These are phyloP conservation scores for Trachurus trachurus DNA, from an alignment of 2,797 vertebrate genomes.

Conservation along the genomic window DNA sequence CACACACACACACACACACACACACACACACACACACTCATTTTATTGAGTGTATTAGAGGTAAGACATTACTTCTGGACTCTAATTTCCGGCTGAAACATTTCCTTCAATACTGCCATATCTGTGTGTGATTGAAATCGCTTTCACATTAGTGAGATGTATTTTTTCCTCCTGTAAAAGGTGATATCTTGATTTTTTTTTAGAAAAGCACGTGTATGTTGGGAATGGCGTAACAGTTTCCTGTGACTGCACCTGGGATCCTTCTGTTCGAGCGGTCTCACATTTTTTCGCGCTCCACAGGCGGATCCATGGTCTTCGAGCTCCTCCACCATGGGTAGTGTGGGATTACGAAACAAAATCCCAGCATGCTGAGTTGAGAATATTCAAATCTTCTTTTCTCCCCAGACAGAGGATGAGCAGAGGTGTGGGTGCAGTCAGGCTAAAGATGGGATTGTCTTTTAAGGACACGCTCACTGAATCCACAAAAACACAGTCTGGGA, in stretches of 20 bases:
- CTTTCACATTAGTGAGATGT: neutral
- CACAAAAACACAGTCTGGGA: conserved; percentile 58
- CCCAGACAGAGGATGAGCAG: conserved; percentile 69
- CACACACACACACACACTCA: neutral
- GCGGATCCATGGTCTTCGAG: conserved; percentile 28
- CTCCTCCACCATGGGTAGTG: conserved; percentile 28
- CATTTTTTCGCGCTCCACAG: conserved; percentile 19
- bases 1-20: conserved; percentile 4
- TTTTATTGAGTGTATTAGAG: conserved; percentile 17
- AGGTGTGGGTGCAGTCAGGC: conserved; percentile 69
- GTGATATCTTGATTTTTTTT: neutral
- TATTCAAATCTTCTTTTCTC: conserved; percentile 73
- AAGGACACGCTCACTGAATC: conserved; percentile 63
- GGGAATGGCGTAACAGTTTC: neutral
- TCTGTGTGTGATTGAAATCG: neutral
- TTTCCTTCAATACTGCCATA: conserved; percentile 4
- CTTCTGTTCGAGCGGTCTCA: conserved; percentile 5
- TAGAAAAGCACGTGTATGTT: neutral
- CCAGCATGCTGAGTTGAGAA: conserved; percentile 66
- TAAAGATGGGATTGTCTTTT: conserved; percentile 78
- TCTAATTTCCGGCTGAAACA: conserved; percentile 26
- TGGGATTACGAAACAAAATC: conserved; percentile 73
- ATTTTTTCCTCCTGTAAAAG: neutral
- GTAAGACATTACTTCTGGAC: conserved; percentile 11
- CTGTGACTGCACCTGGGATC: neutral